phyloP scores from a whole-genome alignment of 2,113 vertebrate species.

The Antennarius striatus region DNA sequence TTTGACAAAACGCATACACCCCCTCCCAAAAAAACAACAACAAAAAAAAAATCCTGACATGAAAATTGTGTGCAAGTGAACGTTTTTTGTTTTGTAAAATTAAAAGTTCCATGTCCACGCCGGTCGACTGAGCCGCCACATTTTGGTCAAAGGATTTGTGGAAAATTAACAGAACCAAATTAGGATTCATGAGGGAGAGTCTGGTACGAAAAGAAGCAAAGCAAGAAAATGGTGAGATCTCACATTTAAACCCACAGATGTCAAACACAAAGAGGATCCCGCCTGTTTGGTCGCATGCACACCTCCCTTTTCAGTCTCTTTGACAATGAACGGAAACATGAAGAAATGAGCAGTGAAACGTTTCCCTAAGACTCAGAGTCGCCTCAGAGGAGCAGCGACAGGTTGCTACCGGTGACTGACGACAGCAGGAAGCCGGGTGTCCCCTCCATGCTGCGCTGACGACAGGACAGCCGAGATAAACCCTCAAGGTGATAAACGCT shows the following conservation, averaged over 20 bases:
- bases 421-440: neutral
- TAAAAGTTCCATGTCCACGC: conserved; percentile 10
- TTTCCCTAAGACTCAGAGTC: conserved; percentile 6
- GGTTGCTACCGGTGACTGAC: conserved; percentile 1
- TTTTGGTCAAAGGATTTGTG: conserved; percentile 51
- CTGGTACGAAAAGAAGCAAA: conserved; percentile 85
- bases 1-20: neutral
- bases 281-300: conserved; percentile 55
- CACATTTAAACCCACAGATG: conserved; percentile 81
- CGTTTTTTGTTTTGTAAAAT: conserved; percentile 31
- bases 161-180: conserved; percentile 77
- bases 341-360: conserved; percentile 3
- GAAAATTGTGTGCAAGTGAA: conserved; percentile 57
- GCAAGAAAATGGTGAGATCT: conserved; percentile 55
- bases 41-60: conserved; percentile 25
- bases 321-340: conserved; percentile 74
- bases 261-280: conserved; percentile 80
- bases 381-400: conserved; percentile 5
- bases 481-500: conserved; percentile 71
- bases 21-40: conserved; percentile 23
- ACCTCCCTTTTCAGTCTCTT: conserved; percentile 77
- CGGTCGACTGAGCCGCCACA: conserved; percentile 1
- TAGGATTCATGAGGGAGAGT: conserved; percentile 89
- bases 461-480: conserved; percentile 13
- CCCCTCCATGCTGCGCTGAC: conserved; percentile 26